These are phyloP conservation scores for Drosophila grimshawi DNA, from an alignment of 1,140 invertebrate species.

Conservation along the genomic window DNA sequence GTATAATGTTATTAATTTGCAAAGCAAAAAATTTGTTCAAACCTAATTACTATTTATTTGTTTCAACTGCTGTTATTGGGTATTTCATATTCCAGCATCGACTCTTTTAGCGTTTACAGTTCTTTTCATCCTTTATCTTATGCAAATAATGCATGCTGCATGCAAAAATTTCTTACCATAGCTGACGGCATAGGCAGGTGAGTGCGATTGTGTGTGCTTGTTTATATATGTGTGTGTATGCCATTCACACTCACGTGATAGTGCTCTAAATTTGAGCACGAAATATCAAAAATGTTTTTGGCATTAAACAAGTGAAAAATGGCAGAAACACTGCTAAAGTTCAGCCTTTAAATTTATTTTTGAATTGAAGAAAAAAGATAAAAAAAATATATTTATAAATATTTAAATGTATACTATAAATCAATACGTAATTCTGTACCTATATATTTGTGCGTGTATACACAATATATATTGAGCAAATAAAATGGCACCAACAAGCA, in stretches of 20 bases:
- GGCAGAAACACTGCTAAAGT: constrained; percentile 19
- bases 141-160: constrained; percentile 77
- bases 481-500: constrained; percentile 79
- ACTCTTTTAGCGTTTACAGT: constrained; percentile 4
- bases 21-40: neutral
- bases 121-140: constrained; percentile 73
- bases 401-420: constrained; percentile 55
- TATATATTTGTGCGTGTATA: constrained; percentile 57
- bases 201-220: constrained; percentile 33
- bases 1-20: neutral
- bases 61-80: neutral
- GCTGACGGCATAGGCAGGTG: constrained; percentile 63
- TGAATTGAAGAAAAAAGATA: constrained; percentile 31
- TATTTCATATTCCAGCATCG: neutral
- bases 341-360: constrained; percentile 64
- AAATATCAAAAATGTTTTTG: constrained; percentile 67
- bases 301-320: constrained; percentile 56
- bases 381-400: constrained; percentile 7
- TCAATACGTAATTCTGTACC: constrained; percentile 78
- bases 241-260: constrained; percentile 68
- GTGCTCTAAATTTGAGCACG: constrained; percentile 74
- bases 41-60: neutral
- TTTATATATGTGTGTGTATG: constrained; percentile 7
- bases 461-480: constrained; percentile 67
- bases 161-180: constrained; percentile 52